These are phyloP conservation scores for Drosophila subpulchrella DNA, from an alignment of 1,140 invertebrate species.

Conservation along the genomic window DNA sequence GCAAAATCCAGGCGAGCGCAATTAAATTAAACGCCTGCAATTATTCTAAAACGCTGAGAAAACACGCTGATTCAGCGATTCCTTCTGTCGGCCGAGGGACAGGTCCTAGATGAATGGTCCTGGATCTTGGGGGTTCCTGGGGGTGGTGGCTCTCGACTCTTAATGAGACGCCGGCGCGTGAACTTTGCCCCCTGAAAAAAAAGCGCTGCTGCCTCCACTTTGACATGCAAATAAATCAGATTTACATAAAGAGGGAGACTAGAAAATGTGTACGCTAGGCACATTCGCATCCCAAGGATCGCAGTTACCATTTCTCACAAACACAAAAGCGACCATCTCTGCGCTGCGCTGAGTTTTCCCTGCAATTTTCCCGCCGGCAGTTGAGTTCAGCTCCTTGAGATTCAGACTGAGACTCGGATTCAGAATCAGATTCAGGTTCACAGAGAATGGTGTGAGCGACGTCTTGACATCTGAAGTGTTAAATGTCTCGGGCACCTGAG, in stretches of 20 bases:
- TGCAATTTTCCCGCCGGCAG: slow-evolving; percentile 31
- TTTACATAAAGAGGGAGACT: slow-evolving; percentile 70
- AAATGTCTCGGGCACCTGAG: slow-evolving; percentile 19
- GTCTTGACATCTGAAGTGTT: slow-evolving; percentile 57
- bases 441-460: slow-evolving; percentile 24
- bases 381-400: slow-evolving; percentile 35
- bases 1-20: slow-evolving; percentile 68
- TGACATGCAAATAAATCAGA: slow-evolving; percentile 84
- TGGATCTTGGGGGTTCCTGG: too few species aligned
- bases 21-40: slow-evolving; percentile 82
- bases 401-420: slow-evolving; percentile 9
- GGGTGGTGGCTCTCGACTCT: slow-evolving; percentile 8
- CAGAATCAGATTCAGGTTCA: slow-evolving; percentile 6
- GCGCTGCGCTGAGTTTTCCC: slow-evolving; percentile 39
- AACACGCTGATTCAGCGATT: slow-evolving; percentile 62
- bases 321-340: slow-evolving; percentile 44
- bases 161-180: slow-evolving; percentile 58
- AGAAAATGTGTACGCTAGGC: slow-evolving; percentile 38
- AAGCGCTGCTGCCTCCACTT: slow-evolving; percentile 54
- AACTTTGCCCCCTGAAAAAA: slow-evolving; percentile 17
- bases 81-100: slow-evolving; percentile 5
- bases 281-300: slow-evolving; percentile 8
- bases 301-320: slow-evolving; percentile 40
- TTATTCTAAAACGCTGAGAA: slow-evolving; percentile 74
- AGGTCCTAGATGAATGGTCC: slow-evolving; percentile 34